Evolutionary conservation across 2,888 invertebrate species (phyloP), one percentile per base, ranked within the genome.

Genomic region (Beris morrisii): DNA sequence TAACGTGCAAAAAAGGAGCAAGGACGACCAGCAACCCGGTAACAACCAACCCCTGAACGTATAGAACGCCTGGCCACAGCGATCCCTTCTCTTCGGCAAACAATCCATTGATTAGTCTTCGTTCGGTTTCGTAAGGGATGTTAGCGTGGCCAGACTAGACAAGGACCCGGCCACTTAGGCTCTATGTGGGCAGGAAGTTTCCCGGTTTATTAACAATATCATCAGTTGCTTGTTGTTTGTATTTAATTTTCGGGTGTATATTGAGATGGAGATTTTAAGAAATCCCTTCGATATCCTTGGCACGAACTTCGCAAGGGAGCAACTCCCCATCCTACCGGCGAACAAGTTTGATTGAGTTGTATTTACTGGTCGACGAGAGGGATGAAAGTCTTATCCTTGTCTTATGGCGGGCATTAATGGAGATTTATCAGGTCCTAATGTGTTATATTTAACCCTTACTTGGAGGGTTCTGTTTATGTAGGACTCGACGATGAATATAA

Each of bases 361-460:
- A 61, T 61, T 61, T 38, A 52, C 22, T n/a, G 38, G 61, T 38
- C 48, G 48, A 15, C 52, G 13, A 52, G 52, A 7, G 48, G 15
- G 43, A 61, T 61, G 61, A 61, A 30, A 13, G 32, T 15, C 61
- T 61, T 61, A 61, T 61, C 61, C 57, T 28, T 57, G 61, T 68
- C 59, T 65, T 68, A 55, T 43, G 65, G 61, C 44, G 55, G 61
- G 65, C 65, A 68, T 68, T 68, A 68, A 65, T 68, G 65, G 59
- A 59, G 65, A 68, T 68, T 68, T 68, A 68, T 68, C 68, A 65
- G 68, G 68, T 68, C 65, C 59, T 68, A 68, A 68, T 68, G 68
- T 68, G 68, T 68, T 68, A 61, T 65, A 56, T 58, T 68, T 68
- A 68, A 65, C 61, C 68, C 65, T 68, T 61, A 44, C 64, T 44